Evolutionary conservation across 2,797 vertebrate genomes (phyloP).

Genomic region (Poecilia wingei): DNA sequence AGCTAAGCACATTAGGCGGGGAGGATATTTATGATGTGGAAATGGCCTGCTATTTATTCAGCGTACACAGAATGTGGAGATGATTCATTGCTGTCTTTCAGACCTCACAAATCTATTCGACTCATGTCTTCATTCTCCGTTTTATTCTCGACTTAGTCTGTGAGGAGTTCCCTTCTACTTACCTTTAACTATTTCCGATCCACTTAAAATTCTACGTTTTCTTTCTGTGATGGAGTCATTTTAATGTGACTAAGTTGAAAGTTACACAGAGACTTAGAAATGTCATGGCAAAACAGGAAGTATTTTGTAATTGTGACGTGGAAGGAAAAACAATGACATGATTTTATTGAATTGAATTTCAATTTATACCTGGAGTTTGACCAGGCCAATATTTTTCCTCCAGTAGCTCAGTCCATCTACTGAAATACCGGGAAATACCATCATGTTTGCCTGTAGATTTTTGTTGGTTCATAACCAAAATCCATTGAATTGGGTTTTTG

Average conservation of each 20-base stretch:
- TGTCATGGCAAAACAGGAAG: not conserved
- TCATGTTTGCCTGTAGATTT: not conserved
- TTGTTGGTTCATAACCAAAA: not conserved
- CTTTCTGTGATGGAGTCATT: not conserved
- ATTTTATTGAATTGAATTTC: not conserved
- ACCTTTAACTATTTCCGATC: conserved; percentile 19
- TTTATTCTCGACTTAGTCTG: conserved; percentile 17
- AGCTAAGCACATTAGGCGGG: conserved; percentile 65
- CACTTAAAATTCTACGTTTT: conserved; percentile 11
- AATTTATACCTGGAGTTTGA: no score
- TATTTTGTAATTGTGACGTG: not conserved
- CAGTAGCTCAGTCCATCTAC: no score
- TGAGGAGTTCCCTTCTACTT: conserved; percentile 15
- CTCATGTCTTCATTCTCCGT: conserved; percentile 23
- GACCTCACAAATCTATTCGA: conserved; percentile 27
- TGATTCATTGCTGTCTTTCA: conserved; percentile 47
- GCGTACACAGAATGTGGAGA: conserved; percentile 55
- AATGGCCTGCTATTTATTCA: conserved; percentile 77
- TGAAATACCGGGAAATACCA: no score
- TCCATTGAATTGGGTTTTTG: not conserved
- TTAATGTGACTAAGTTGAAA: not conserved
- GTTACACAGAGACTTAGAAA: not conserved
- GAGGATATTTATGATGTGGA: conserved; percentile 79
- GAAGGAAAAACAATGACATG: not conserved
- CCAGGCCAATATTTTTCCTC: no score